phyloP scores from a whole-genome alignment of 2,797 vertebrate species.

The Hoplostethus atlanticus region DNA sequence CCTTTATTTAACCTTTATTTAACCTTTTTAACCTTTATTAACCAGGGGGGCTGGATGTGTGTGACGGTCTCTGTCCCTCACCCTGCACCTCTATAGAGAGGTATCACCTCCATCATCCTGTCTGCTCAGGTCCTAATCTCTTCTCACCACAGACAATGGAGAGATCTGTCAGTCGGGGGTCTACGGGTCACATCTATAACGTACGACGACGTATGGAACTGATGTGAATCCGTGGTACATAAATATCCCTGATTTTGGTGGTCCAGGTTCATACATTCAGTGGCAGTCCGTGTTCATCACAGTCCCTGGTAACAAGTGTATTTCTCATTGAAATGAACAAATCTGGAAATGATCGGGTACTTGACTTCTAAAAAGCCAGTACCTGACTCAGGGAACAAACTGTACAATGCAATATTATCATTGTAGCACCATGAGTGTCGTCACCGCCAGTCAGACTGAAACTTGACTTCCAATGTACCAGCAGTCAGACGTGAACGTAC shows the following conservation, averaged over 20 bases:
- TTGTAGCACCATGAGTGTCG: too few species aligned
- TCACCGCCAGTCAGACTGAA: too few species aligned
- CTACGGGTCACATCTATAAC: conserved; percentile 24
- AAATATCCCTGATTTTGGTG: too few species aligned
- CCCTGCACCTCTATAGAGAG: conserved; percentile 7
- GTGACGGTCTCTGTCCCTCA: conserved; percentile 48
- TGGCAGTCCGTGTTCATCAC: conserved; percentile 1
- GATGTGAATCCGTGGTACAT: neutral
- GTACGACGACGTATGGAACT: neutral
- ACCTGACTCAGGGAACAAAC: neutral
- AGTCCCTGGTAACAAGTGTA: neutral
- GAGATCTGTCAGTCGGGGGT: conserved; percentile 35
- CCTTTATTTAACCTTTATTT: too few species aligned
- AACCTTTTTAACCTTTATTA: too few species aligned
- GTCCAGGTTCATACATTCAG: too few species aligned
- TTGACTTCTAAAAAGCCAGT: conserved; percentile 22
- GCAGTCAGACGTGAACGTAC: too few species aligned
- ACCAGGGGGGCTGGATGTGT: neutral
- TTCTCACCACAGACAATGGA: conserved; percentile 47
- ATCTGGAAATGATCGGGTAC: conserved; percentile 16
- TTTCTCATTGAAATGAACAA: neutral
- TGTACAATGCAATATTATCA: too few species aligned
- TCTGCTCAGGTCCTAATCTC: neutral
- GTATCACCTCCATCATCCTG: conserved; percentile 49
- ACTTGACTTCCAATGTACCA: too few species aligned